Percentiles rank a stretch among this genome's conserved stretches.
These are phyloP conservation scores for Cydia strobilella DNA, from an alignment of 1,140 invertebrate species.

Conservation along the genomic window DNA sequence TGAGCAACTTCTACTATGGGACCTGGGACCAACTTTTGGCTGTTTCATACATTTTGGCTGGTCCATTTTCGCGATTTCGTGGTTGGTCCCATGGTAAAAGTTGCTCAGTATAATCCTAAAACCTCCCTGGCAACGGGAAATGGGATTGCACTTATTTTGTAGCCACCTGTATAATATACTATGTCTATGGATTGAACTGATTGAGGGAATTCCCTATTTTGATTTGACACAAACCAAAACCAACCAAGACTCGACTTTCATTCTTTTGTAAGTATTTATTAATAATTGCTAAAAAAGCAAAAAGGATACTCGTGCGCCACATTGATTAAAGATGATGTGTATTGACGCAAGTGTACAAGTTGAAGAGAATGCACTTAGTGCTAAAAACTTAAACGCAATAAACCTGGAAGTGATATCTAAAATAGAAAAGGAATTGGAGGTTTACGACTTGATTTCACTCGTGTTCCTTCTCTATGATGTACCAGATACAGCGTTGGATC, in stretches of 20 bases:
- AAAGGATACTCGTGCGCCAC: neutral
- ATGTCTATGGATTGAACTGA: too few relatives aligned
- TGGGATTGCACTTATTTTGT: too few relatives aligned
- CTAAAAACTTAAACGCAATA: conserved; percentile 46
- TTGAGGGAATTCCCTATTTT: conserved; percentile 4
- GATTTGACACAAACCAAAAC: neutral
- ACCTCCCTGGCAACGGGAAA: too few relatives aligned
- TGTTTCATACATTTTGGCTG: too few relatives aligned
- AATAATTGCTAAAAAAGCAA: neutral
- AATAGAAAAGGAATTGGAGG: conserved; percentile 66
- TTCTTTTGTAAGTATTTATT: neutral
- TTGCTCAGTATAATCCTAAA: too few relatives aligned
- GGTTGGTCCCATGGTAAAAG: too few relatives aligned
- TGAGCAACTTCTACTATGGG: too few relatives aligned
- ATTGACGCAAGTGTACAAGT: conserved; percentile 44
- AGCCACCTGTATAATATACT: too few relatives aligned
- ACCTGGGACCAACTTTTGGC: too few relatives aligned
- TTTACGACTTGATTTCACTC: conserved; percentile 65
- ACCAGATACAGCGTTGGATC: conserved; percentile 67
- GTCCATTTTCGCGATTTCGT: too few relatives aligned
- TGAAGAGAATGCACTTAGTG: conserved; percentile 43
- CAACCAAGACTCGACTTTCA: too few relatives aligned
- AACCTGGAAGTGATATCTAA: conserved; percentile 54
- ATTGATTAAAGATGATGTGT: conserved; percentile 46
- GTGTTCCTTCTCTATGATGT: conserved; percentile 70